phyloP scores from a whole-genome alignment of 2,113 vertebrate genomes.

The Perognathus longimembris region DNA sequence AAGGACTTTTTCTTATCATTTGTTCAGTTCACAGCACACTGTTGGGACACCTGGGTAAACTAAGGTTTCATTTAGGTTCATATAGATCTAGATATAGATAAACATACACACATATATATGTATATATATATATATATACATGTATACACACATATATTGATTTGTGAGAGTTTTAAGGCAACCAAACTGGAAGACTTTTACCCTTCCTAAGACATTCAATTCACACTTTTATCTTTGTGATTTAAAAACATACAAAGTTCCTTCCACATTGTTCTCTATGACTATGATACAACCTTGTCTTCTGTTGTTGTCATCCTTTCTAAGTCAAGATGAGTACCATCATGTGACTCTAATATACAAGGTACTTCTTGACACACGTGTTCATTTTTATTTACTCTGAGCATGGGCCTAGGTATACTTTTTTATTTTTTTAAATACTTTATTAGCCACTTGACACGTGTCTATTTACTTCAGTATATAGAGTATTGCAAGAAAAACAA shows the following conservation, averaged over 20 bases:
- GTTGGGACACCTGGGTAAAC: constrained; percentile 83
- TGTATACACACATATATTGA: too few species aligned
- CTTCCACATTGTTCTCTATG: background rate
- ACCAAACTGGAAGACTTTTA: constrained; percentile 59
- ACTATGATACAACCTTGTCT: background rate
- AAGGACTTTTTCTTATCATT: constrained; percentile 76
- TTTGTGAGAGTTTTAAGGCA: constrained; percentile 86
- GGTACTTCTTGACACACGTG: background rate
- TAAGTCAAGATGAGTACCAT: background rate
- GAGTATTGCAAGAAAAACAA: too few species aligned
- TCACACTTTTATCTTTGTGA: constrained; percentile 6
- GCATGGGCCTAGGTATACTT: background rate
- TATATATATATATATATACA: too few species aligned
- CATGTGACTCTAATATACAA: background rate
- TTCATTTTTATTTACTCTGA: background rate
- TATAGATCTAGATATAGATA: too few species aligned
- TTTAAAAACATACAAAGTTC: background rate
- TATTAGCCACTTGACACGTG: too few species aligned
- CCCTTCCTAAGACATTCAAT: constrained; percentile 10
- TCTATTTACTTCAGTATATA: too few species aligned
- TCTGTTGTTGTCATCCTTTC: background rate
- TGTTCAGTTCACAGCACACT: constrained; percentile 74
- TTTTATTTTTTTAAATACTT: too few species aligned
- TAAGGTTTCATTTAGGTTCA: constrained; percentile 84
- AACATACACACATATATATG: too few species aligned